phyloP scores from a whole-genome alignment of 2,113 vertebrate species.

The Tiliqua scincoides region DNA sequence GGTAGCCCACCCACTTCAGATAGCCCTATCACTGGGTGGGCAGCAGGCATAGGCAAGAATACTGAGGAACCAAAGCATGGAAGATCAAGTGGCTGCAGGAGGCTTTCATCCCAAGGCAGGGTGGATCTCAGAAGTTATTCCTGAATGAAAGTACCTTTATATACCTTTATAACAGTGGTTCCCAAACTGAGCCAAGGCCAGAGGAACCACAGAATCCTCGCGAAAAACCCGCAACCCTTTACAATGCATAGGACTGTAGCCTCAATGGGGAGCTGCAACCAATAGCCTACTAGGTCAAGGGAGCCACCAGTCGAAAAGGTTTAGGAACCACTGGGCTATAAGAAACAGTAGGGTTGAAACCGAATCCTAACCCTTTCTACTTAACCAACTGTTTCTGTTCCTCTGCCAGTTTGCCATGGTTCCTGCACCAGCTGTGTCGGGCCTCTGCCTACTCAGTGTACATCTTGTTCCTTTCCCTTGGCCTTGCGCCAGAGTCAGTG shows the following conservation, averaged over 20 bases:
- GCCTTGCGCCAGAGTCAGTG: slow-evolving; percentile 83
- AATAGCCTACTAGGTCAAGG: too few species aligned
- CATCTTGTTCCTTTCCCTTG: slow-evolving; percentile 74
- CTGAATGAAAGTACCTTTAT: not conserved
- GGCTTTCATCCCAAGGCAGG: not conserved
- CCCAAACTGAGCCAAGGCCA: too few species aligned
- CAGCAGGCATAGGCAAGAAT: too few species aligned
- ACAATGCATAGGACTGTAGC: too few species aligned
- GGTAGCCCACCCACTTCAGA: too few species aligned
- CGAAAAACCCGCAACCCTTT: too few species aligned
- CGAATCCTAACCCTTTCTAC: not conserved
- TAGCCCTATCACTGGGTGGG: too few species aligned
- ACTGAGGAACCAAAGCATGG: not conserved
- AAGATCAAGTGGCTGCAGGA: not conserved
- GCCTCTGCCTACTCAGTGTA: slow-evolving; percentile 82
- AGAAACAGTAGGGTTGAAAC: not conserved
- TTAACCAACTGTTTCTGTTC: not conserved
- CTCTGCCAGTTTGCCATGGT: slow-evolving; percentile 83
- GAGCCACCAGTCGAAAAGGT: too few species aligned
- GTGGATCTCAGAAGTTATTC: not conserved
- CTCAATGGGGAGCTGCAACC: too few species aligned
- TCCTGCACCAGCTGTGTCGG: slow-evolving; percentile 86
- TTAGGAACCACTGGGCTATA: not conserved
- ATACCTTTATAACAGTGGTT: too few species aligned
- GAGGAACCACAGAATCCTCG: too few species aligned